phyloP scores from a whole-genome alignment of 2,113 vertebrate species.

The Corydoras sp. region DNA sequence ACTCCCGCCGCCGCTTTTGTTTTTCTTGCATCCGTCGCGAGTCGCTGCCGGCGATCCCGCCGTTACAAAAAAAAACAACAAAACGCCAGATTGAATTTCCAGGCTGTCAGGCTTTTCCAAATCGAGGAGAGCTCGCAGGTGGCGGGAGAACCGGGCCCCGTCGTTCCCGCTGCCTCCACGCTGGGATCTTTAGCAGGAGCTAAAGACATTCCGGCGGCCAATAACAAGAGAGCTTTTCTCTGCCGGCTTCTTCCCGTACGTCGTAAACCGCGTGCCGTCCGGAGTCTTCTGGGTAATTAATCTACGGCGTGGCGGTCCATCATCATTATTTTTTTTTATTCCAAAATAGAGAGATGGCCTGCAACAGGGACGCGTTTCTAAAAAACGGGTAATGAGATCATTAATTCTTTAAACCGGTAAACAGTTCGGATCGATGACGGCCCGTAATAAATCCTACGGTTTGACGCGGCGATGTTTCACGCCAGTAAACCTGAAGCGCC shows the following conservation, averaged over 20 bases:
- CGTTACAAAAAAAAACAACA: constrained; percentile 3
- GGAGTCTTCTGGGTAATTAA: not conserved
- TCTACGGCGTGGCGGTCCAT: not conserved
- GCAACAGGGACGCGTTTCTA: not conserved
- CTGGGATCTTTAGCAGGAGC: no score
- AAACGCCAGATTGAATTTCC: constrained; percentile 8
- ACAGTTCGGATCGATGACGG: not conserved
- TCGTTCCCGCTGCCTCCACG: constrained; percentile 13
- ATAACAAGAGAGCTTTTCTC: no score
- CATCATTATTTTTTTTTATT: not conserved
- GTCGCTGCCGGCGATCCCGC: constrained; percentile 10
- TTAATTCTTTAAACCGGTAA: not conserved
- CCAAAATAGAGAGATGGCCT: not conserved
- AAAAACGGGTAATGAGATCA: not conserved
- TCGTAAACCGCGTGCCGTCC: not conserved
- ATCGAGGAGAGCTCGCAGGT: constrained; percentile 9
- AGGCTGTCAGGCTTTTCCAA: constrained; percentile 23
- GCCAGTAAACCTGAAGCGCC: no score
- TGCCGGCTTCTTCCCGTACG: not conserved
- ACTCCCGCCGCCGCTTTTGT: constrained; percentile 12
- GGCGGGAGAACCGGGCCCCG: constrained; percentile 1
- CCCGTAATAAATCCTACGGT: no score
- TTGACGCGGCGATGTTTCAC: no score
- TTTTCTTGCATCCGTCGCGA: constrained; percentile 24
- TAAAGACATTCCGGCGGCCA: no score